Evolutionary conservation across 2,888 invertebrate genomes (phyloP).

Genomic region (Lycaena phlaeas): DNA sequence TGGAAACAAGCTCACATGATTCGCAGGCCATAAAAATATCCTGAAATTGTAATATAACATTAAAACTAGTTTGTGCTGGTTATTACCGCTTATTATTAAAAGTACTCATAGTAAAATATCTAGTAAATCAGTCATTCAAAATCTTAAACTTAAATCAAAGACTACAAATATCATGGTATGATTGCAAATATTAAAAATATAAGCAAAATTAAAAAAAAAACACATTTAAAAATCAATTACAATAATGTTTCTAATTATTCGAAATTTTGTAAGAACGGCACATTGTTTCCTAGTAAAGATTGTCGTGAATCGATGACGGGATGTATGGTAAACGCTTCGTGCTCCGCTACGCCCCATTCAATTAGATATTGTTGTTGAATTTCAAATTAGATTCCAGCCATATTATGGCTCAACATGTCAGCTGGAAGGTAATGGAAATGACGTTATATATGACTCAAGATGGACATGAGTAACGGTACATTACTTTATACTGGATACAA

Average conservation of each 20-base stretch:
- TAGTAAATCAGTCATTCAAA: no score
- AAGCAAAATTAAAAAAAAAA: neutral
- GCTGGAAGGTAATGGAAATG: constrained; percentile 49
- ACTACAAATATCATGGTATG: no score
- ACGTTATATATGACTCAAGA: constrained; percentile 17
- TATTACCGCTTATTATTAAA: no score
- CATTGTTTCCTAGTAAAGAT: constrained; percentile 10
- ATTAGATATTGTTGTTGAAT: constrained; percentile 55
- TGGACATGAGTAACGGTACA: constrained; percentile 10
- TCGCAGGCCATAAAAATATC: no score
- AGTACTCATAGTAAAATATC: no score
- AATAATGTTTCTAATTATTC: neutral
- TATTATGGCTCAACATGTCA: constrained; percentile 20
- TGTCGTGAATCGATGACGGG: constrained; percentile 38
- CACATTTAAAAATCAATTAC: neutral
- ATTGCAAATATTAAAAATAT: no score
- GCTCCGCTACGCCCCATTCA: constrained; percentile 52
- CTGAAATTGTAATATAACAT: no score
- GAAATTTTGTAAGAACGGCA: neutral
- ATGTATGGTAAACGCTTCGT: constrained; percentile 49
- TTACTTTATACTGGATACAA: constrained; percentile 1
- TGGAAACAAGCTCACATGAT: no score
- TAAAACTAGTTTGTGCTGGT: no score
- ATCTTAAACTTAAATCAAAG: no score
- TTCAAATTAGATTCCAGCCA: constrained; percentile 50